A percentile compares a stretch with the other conserved stretches of the same genome.
phyloP scores from a whole-genome alignment of 2,888 invertebrate species.

The Pardosa pseudoannulata region DNA sequence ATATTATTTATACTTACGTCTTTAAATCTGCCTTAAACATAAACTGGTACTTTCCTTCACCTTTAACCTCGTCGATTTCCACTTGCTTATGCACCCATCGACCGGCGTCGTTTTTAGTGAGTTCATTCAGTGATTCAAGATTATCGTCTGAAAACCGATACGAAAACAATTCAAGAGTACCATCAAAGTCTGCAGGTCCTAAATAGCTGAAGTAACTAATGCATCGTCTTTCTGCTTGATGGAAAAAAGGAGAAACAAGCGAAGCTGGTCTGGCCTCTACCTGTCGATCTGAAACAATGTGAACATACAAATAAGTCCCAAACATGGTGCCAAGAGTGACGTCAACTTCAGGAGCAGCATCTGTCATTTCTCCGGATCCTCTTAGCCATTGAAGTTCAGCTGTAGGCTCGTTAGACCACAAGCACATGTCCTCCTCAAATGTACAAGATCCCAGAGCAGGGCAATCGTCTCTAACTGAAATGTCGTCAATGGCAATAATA shows the following conservation, averaged over 20 bases:
- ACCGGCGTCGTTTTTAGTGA: constrained; percentile 30
- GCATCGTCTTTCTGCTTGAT: constrained; percentile 21
- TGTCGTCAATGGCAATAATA: constrained; percentile 72
- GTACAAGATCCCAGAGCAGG: constrained; percentile 69
- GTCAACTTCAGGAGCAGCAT: constrained; percentile 51
- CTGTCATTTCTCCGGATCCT: constrained; percentile 56
- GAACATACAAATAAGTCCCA: constrained; percentile 67
- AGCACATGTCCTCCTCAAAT: constrained; percentile 71
- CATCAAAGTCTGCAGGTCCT: constrained; percentile 54
- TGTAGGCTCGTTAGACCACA: constrained; percentile 63
- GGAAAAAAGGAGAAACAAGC: constrained; percentile 66
- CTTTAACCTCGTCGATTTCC: not conserved
- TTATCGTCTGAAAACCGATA: constrained; percentile 25
- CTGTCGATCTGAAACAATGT: constrained; percentile 15
- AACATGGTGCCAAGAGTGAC: constrained; percentile 59
- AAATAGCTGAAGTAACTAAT: constrained; percentile 67
- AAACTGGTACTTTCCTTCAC: constrained; percentile 52
- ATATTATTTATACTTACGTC: constrained; percentile 24
- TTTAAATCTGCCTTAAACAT: constrained; percentile 47
- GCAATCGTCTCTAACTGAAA: constrained; percentile 53
- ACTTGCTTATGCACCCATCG: constrained; percentile 62
- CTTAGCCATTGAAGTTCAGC: constrained; percentile 55
- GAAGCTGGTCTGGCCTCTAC: constrained; percentile 24
- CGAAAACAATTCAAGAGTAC: constrained; percentile 10
- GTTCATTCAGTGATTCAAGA: not conserved